Percentiles rank a stretch among this genome's conserved stretches.
Evolutionary conservation across 2,113 vertebrate genomes (phyloP).

Genomic region (Tricholaema leucomelas): DNA sequence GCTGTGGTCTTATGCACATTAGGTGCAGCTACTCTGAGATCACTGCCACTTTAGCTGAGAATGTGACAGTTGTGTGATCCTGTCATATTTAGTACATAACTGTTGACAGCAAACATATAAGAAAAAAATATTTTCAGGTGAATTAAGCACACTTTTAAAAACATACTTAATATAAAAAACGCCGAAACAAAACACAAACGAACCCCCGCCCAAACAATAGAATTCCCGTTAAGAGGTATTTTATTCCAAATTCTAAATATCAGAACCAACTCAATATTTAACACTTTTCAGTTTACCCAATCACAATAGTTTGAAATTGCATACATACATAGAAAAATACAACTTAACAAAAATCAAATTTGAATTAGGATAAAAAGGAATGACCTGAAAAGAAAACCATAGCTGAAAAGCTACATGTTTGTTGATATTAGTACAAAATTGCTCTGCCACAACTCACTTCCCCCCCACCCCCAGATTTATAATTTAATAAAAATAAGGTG

Average conservation of each 20-base stretch:
- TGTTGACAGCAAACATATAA: not conserved
- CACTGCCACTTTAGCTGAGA: not conserved
- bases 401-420: slow-evolving; percentile 33
- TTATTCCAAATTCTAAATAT: slow-evolving; percentile 63
- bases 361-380: not conserved
- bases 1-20: not conserved
- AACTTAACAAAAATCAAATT: slow-evolving; percentile 14
- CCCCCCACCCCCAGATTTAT: not conserved
- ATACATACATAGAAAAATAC: slow-evolving; percentile 41
- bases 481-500: slow-evolving; percentile 58
- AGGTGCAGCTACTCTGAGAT: not conserved
- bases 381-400: slow-evolving; percentile 1
- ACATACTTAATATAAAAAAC: fast-evolving
- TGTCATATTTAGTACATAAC: not conserved
- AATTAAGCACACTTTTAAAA: not conserved
- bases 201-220: not conserved
- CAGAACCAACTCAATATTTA: slow-evolving; percentile 35
- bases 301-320: slow-evolving; percentile 17
- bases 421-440: slow-evolving; percentile 27
- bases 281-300: slow-evolving; percentile 8
- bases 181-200: no score
- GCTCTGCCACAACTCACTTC: not conserved
- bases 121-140: not conserved
- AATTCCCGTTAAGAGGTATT: slow-evolving; percentile 34
- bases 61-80: not conserved